Evolutionary conservation across 2,113 vertebrate genomes (phyloP).

Genomic region (Limnothrissa miodon): DNA sequence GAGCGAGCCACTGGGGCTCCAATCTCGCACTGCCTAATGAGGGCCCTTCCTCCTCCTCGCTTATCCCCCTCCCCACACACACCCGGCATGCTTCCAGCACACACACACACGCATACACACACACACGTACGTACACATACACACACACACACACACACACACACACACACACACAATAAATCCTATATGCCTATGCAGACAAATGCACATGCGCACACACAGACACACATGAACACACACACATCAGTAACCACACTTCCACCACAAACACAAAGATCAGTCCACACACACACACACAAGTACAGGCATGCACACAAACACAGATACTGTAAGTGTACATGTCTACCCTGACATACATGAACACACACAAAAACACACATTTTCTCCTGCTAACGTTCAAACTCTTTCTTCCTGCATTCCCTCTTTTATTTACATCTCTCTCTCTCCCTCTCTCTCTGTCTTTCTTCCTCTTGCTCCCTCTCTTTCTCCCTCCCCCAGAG

Average conservation of each 20-base stretch:
- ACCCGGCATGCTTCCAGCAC: conserved; percentile 23
- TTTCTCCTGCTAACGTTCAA: neutral
- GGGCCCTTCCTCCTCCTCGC: conserved; percentile 42
- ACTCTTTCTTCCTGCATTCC: neutral
- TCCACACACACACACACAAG: conserved; percentile 33
- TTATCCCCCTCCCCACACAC: neutral
- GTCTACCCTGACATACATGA: conserved; percentile 4
- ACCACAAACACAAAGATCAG: neutral
- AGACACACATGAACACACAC: neutral
- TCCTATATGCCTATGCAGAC: neutral
- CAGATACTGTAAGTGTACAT: neutral
- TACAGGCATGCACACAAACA: conserved; percentile 33
- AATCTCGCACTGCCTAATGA: conserved; percentile 77
- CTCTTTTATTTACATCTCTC: conserved; percentile 15
- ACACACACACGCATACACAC: conserved; percentile 28
- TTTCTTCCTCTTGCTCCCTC: conserved; percentile 38
- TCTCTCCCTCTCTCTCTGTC: conserved; percentile 40
- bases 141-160: conserved; percentile 16
- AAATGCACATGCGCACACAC: neutral
- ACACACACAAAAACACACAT: neutral
- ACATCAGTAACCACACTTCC: neutral
- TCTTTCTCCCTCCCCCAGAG: conserved; percentile 38
- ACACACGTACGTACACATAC: conserved; percentile 12
- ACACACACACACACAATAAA: conserved; percentile 22
- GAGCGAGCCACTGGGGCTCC: conserved; percentile 73